A percentile compares a stretch with the other conserved stretches of the same genome.
These are phyloP conservation scores for Pheosia tremula DNA, from an alignment of 2,888 invertebrate species.

Conservation along the genomic window DNA sequence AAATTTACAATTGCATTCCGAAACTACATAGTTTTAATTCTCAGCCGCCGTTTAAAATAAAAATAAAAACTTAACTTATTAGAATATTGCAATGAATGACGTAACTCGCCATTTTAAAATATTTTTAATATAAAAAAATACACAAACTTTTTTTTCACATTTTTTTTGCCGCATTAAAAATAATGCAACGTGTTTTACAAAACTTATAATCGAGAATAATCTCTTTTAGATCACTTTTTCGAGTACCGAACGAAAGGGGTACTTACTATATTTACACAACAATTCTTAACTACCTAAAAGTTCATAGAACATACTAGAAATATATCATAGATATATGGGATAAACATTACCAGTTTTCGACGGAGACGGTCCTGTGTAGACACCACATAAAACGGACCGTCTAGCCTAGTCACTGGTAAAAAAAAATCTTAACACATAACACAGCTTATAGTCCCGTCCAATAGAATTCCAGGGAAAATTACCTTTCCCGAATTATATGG, in stretches of 20 bases:
- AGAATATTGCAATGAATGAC: conserved; percentile 44
- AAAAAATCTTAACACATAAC: conserved; percentile 66
- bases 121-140: conserved; percentile 43
- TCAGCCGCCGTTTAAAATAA: conserved; percentile 32
- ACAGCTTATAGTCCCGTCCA: conserved; percentile 70
- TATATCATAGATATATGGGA: conserved; percentile 99
- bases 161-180: conserved; percentile 38
- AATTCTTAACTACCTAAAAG: conserved; percentile 75
- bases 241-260: conserved; percentile 34
- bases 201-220: conserved; percentile 46
- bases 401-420: conserved; percentile 75
- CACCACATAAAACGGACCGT: conserved; percentile 44
- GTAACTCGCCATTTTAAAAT: conserved; percentile 53
- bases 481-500: conserved; percentile 83
- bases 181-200: conserved; percentile 34
- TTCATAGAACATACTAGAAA: conserved; percentile 98
- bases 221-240: conserved; percentile 50
- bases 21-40: conserved; percentile 29
- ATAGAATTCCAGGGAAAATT: conserved; percentile 81
- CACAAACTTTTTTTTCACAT: conserved; percentile 26
- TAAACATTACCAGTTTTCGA: conserved; percentile 90
- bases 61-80: conserved; percentile 10
- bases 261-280: conserved; percentile 65
- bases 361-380: conserved; percentile 47
- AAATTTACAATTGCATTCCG: conserved; percentile 35